Base-by-base conservation (phyloP, 1,140 invertebrate genomes). In the Oppia nitens region DNA sequence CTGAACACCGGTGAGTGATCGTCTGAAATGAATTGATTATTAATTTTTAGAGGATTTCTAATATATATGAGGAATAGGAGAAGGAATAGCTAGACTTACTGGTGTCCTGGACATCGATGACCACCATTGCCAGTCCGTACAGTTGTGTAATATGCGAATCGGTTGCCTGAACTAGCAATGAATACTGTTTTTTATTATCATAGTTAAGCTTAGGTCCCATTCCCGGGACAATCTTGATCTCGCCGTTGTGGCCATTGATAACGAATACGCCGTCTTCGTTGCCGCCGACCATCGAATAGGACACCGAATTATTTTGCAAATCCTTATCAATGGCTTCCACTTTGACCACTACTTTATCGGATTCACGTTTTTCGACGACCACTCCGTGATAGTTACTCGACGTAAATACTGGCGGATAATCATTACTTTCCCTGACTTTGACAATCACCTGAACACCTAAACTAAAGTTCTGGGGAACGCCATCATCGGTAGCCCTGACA, bases 371-470 rank as follows among this genome's bases (percentile, higher is more conserved):
- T 54, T 69, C 68, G 0, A 53, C 50, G 14, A 69, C 62, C 9
- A 25, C 26, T 1, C 66, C 66, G 26, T 65, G 54, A 47, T 69
- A 69, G 6, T 60, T 57, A 2, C 64, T 64, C 12, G 62, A 54
- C 12, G 68, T 67, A 52, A 76, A 75, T 1, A 72, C 63, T n/a
- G 74, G 74, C 4, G 68, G 64, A 55, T 70, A 70, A 63, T 75
- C 74, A 62, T 76, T 75, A 9, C 72, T 62, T 57, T 74, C 73
- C 3, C 63, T 55, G 4, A 68, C 68, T 32, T 60, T 59, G 17
- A 76, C 65, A 14, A 60, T 65, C 14, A 75, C 68, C 51, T 67
- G 63, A 1, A 68, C 66, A 20, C 66, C 66, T 12, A 68, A 63
- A 29, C 63, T 66, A 21, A 65, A 64, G 29, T 68, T 68, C 32